Percentiles rank a stretch among this genome's conserved stretches.
phyloP scores from a whole-genome alignment of 2,113 vertebrate species.

The Nymphicus hollandicus region DNA sequence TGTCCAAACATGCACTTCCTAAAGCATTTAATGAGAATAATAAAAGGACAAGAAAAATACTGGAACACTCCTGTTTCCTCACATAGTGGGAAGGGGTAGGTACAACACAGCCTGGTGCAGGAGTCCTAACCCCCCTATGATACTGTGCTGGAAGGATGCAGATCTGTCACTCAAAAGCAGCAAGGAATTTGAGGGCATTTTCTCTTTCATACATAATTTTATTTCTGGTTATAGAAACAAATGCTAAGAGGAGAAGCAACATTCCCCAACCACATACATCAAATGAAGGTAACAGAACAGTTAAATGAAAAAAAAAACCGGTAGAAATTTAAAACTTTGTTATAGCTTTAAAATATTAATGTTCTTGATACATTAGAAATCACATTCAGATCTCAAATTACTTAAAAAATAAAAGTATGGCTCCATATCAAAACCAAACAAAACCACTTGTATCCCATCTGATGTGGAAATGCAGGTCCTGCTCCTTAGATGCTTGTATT shows the following conservation, averaged over 20 bases:
- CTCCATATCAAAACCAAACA: conserved; percentile 62
- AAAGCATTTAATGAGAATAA: not conserved
- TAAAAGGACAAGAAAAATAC: not conserved
- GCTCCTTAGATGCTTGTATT: not conserved
- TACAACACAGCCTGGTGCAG: not conserved
- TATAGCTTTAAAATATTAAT: conserved; percentile 80
- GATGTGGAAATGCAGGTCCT: conserved; percentile 51
- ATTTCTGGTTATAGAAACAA: conserved; percentile 83
- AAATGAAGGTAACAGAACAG: conserved; percentile 75
- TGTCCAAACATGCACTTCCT: not conserved
- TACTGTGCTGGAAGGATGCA: not conserved
- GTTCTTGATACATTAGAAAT: conserved; percentile 77
- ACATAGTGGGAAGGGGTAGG: not conserved
- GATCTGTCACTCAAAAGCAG: not conserved
- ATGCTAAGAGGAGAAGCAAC: conserved; percentile 75
- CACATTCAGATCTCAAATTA: conserved; percentile 78
- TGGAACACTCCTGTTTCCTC: not conserved
- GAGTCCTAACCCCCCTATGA: not conserved
- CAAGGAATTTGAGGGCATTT: not conserved
- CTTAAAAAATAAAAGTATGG: conserved; percentile 70
- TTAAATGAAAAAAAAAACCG: conserved; percentile 70
- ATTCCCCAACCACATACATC: conserved; percentile 75
- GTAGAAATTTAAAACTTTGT: conserved; percentile 78
- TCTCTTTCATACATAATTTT: conserved; percentile 79
- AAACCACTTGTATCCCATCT: conserved; percentile 69